These are phyloP conservation scores for Diadophis punctatus DNA, from an alignment of 2,113 vertebrate species.

Conservation along the genomic window DNA sequence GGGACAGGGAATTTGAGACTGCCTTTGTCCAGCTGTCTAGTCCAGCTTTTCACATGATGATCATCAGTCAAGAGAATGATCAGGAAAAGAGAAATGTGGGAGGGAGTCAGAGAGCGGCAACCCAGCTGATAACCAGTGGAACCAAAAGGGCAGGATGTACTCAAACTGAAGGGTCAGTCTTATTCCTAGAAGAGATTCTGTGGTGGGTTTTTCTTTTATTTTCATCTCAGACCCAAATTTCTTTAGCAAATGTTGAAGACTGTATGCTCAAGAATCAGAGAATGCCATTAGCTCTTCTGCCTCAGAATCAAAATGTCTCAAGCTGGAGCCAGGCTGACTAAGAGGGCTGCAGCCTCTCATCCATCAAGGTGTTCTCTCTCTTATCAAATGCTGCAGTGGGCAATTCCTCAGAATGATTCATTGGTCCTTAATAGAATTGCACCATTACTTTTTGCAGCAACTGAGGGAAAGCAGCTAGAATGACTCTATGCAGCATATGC, in stretches of 20 bases:
- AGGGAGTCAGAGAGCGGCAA: not conserved
- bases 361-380: not conserved
- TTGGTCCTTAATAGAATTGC: not conserved
- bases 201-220: not conserved
- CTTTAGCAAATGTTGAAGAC: not conserved
- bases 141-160: not conserved
- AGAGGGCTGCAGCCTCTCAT: not conserved
- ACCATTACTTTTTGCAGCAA: not conserved
- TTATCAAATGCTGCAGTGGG: not conserved
- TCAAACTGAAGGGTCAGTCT: not conserved
- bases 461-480: not conserved
- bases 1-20: not conserved
- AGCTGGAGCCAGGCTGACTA: not conserved
- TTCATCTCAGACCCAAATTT: not conserved
- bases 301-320: not conserved
- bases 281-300: not conserved
- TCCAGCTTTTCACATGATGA: not conserved
- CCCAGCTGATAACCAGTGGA: not conserved
- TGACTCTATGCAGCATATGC: not conserved
- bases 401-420: not conserved
- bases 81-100: not conserved
- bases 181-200: not conserved
- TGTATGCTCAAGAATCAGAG: not conserved
- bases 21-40: not conserved
- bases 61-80: not conserved